phyloP scores from a whole-genome alignment of 2,888 invertebrate genomes.

The Coleophora flavipennella region DNA sequence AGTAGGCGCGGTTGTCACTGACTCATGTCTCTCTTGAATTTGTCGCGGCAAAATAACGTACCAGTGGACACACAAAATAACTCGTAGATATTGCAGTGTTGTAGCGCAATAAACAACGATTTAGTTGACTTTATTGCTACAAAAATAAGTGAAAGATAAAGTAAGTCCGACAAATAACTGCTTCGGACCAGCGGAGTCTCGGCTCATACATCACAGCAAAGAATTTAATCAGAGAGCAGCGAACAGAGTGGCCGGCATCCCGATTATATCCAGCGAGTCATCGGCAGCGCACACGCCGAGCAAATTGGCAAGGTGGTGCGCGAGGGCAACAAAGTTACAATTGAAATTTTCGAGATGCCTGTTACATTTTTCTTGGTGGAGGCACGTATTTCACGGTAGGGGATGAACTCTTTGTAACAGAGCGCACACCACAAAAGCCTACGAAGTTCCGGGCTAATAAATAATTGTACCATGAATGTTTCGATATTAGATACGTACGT shows the following conservation, averaged over 20 bases:
- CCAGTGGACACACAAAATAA: conserved; percentile 15
- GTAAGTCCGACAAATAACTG: conserved; percentile 39
- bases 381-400: conserved; percentile 57
- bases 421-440: conserved; percentile 35
- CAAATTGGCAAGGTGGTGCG: conserved; percentile 56
- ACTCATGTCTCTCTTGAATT: conserved; percentile 35
- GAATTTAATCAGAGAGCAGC: conserved; percentile 65
- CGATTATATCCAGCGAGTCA: conserved; percentile 49
- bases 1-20: conserved; percentile 38
- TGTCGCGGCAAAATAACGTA: conserved; percentile 24
- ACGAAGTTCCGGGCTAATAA: conserved; percentile 21
- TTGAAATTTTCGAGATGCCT: conserved; percentile 67
- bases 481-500: conserved; percentile 36
- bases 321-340: conserved; percentile 59
- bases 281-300: conserved; percentile 33
- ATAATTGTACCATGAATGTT: conserved; percentile 47
- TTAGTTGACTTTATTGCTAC: conserved; percentile 12
- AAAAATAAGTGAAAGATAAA: conserved; percentile 26
- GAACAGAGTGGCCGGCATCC: conserved; percentile 50
- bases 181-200: conserved; percentile 18
- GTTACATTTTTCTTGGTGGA: conserved; percentile 56
- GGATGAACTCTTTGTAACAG: conserved; percentile 38
- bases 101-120: conserved; percentile 6
- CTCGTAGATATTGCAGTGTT: conserved; percentile 1
- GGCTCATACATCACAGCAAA: conserved; percentile 41